These are phyloP conservation scores for Ricordea florida DNA, from an alignment of 92 coral and sea anemone genomes.

Conservation along the genomic window DNA sequence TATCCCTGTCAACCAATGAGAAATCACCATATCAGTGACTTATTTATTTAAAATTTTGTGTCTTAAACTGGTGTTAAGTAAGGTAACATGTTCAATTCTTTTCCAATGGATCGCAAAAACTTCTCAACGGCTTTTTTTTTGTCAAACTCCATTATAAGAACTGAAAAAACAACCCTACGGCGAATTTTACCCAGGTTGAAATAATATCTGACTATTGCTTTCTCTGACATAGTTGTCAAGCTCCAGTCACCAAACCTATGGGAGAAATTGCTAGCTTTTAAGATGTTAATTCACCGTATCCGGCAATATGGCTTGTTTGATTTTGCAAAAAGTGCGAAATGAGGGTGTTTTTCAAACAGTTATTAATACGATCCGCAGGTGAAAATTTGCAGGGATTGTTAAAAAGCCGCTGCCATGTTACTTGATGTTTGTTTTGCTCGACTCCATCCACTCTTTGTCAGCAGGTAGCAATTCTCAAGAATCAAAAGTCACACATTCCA, in stretches of 20 bases:
- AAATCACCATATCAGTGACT: slow-evolving; percentile 4
- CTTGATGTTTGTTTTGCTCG: slow-evolving; percentile 61
- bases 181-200: no score
- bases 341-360: slow-evolving; percentile 59
- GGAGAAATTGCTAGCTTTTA: slow-evolving; percentile 69
- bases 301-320: slow-evolving; percentile 70
- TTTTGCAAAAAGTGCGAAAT: slow-evolving; percentile 61
- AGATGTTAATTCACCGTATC: slow-evolving; percentile 63
- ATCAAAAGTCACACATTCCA: slow-evolving; percentile 16
- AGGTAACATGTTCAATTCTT: slow-evolving; percentile 1
- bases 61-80: slow-evolving; percentile 24
- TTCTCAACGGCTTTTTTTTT: no score
- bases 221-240: slow-evolving; percentile 47
- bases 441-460: slow-evolving; percentile 56
- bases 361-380: slow-evolving; percentile 57
- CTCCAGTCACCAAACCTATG: slow-evolving; percentile 3
- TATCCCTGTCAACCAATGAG: slow-evolving; percentile 40
- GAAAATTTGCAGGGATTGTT: slow-evolving; percentile 49
- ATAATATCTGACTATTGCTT: no score
- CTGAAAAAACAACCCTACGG: no score
- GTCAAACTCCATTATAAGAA: no score
- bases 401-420: slow-evolving; percentile 34
- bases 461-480: slow-evolving; percentile 63
- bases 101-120: neutral
- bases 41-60: slow-evolving; percentile 67